A percentile compares a stretch with the other conserved stretches of the same genome.
Evolutionary conservation across 2,888 invertebrate species (phyloP).

Genomic region (Vesta saturnalis): DNA sequence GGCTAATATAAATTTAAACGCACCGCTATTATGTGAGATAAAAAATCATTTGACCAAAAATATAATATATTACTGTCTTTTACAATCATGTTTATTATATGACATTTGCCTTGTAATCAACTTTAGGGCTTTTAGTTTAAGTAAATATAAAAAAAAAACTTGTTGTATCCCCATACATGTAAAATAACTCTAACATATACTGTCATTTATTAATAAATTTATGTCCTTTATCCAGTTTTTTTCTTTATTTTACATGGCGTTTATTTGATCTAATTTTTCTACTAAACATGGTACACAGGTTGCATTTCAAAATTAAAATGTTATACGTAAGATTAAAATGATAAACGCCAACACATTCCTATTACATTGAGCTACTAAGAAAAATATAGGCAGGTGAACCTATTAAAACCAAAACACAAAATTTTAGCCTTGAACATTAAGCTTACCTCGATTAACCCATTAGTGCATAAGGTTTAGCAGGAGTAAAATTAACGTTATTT

Average conservation of each 20-base stretch:
- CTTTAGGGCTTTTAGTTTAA: constrained; percentile 54
- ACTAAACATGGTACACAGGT: too few relatives aligned
- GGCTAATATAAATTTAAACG: constrained; percentile 6
- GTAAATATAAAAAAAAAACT: constrained; percentile 51
- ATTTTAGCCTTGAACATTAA: too few relatives aligned
- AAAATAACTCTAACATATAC: constrained; percentile 59
- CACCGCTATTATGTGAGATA: constrained; percentile 19
- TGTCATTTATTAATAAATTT: constrained; percentile 57
- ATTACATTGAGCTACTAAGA: too few relatives aligned
- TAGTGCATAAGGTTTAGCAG: too few relatives aligned
- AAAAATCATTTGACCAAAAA: constrained; percentile 50
- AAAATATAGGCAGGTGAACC: too few relatives aligned
- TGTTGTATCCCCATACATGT: constrained; percentile 58
- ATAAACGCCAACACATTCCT: too few relatives aligned
- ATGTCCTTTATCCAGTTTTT: constrained; percentile 51
- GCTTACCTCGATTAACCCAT: too few relatives aligned
- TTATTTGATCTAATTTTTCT: background rate
- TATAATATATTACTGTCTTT: constrained; percentile 44
- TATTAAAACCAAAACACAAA: too few relatives aligned
- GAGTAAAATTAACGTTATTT: too few relatives aligned
- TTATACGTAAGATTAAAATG: too few relatives aligned
- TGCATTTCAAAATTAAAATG: too few relatives aligned
- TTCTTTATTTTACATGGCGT: background rate
- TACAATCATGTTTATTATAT: constrained; percentile 54
- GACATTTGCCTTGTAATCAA: constrained; percentile 55